Evolutionary conservation across 2,797 vertebrate genomes (phyloP).

Genomic region (Chlorospingus flavigularis): DNA sequence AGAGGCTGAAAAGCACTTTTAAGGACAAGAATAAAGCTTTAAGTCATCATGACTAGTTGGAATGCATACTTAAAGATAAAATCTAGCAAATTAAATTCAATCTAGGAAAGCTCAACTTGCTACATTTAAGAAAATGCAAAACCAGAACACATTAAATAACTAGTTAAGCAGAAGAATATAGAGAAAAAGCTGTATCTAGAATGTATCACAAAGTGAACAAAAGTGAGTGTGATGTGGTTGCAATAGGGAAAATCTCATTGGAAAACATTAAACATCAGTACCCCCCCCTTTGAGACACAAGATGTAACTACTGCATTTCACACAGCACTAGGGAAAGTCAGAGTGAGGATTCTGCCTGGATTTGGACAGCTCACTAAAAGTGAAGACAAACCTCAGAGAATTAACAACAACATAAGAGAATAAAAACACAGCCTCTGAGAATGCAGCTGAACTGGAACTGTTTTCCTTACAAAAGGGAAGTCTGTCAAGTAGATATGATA

Average conservation of each 20-base stretch:
- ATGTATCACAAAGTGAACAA: background rate
- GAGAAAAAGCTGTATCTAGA: background rate
- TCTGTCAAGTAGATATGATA: background rate
- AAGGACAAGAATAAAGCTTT: background rate
- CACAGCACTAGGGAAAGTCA: background rate
- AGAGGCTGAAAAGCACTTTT: background rate
- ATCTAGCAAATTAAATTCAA: background rate
- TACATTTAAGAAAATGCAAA: background rate
- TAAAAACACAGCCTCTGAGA: background rate
- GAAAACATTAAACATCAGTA: background rate
- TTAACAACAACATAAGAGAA: background rate
- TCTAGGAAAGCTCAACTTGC: background rate
- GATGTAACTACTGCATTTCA: background rate
- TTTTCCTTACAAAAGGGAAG: background rate
- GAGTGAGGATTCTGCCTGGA: background rate
- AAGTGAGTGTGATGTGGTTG: background rate
- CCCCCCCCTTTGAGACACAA: background rate
- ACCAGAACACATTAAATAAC: background rate
- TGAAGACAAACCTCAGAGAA: background rate
- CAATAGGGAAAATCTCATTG: background rate
- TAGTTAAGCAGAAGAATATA: background rate
- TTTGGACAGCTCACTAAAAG: background rate
- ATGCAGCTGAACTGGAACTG: background rate
- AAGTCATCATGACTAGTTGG: background rate
- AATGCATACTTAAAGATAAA: background rate